A percentile compares a stretch with the other conserved stretches of the same genome.
These are phyloP conservation scores for Rhinichthys osculus DNA, from an alignment of 2,797 vertebrate species.

Conservation along the genomic window DNA sequence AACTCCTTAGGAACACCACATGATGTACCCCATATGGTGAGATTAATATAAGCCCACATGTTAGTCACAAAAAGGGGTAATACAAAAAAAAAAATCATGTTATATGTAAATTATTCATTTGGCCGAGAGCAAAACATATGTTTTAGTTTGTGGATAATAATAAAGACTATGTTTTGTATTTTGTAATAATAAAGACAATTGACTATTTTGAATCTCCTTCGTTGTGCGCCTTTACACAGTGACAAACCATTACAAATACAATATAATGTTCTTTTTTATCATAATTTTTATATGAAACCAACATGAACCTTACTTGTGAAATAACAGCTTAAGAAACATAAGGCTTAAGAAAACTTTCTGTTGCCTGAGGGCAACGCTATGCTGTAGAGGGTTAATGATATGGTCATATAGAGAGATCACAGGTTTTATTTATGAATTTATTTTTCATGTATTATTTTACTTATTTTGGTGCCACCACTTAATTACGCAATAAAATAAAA, in stretches of 20 bases:
- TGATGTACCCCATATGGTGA: background rate
- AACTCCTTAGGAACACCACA: constrained; percentile 14
- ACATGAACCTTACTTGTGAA: background rate
- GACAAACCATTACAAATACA: too few species aligned
- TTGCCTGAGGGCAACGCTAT: too few species aligned
- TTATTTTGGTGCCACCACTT: background rate
- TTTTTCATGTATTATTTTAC: background rate
- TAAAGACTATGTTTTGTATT: too few species aligned
- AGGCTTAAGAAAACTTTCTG: too few species aligned
- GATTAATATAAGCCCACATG: constrained; percentile 27
- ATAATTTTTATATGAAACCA: background rate
- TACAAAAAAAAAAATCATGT: background rate
- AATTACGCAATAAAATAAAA: background rate
- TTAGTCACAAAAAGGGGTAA: background rate
- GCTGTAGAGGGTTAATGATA: too few species aligned
- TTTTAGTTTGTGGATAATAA: too few species aligned
- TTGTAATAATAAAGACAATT: too few species aligned
- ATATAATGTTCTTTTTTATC: background rate
- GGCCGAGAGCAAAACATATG: background rate
- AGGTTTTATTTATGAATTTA: too few species aligned
- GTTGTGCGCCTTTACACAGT: too few species aligned
- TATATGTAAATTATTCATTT: background rate
- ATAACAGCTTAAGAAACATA: background rate
- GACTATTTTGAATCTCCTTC: too few species aligned
- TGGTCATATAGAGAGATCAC: background rate